Percentiles rank a stretch among this genome's conserved stretches.
These are phyloP conservation scores for Lophotriccus pileatus DNA, from an alignment of 2,797 vertebrate species.

Conservation along the genomic window DNA sequence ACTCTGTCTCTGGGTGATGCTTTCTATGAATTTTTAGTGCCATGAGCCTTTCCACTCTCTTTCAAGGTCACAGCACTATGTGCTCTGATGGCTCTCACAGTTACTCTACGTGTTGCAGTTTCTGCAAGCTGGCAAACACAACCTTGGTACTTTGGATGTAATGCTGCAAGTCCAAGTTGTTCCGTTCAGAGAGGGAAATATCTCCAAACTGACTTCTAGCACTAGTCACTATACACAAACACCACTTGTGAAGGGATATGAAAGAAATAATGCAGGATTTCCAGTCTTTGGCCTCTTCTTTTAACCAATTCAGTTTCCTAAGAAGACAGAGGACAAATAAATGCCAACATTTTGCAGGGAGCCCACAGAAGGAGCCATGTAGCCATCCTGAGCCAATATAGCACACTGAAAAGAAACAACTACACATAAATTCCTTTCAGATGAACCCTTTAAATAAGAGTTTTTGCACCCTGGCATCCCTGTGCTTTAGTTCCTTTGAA, in stretches of 20 bases:
- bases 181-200: neutral
- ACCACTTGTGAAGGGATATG: neutral
- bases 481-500: neutral
- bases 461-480: neutral
- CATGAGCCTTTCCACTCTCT: neutral
- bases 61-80: neutral
- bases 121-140: conserved; percentile 1
- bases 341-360: neutral
- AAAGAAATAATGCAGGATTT: neutral
- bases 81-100: neutral
- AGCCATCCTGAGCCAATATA: neutral
- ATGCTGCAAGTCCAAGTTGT: neutral
- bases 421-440: neutral
- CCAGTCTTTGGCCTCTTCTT: neutral
- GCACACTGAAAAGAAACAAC: neutral
- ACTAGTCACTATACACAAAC: neutral
- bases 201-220: neutral
- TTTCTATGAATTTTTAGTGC: conserved; percentile 13
- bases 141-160: neutral
- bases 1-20: neutral
- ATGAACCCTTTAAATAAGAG: neutral
- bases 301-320: neutral
- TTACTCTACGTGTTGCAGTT: neutral
- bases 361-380: neutral
- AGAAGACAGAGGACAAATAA: neutral